These are phyloP conservation scores for Penaeus monodon DNA, from an alignment of 2,888 invertebrate species.

Conservation along the genomic window DNA sequence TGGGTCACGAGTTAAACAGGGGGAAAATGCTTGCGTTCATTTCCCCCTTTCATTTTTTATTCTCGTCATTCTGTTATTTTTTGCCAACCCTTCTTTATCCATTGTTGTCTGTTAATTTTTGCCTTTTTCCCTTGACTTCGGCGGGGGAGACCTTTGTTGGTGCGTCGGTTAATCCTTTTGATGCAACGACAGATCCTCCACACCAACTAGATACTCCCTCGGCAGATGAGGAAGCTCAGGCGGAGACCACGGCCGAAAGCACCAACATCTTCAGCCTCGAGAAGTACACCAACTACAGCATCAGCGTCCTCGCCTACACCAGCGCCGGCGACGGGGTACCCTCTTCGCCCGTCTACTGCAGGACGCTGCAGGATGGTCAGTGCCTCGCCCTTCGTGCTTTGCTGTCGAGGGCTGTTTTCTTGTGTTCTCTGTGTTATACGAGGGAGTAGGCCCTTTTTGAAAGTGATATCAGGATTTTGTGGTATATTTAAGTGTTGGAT, in stretches of 20 bases:
- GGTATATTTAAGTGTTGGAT: too few relatives aligned
- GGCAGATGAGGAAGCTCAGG: conserved; percentile 54
- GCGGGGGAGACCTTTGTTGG: too few relatives aligned
- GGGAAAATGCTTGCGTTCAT: too few relatives aligned
- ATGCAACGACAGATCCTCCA: neutral
- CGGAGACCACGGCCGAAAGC: conserved; percentile 74
- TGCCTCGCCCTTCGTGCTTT: neutral
- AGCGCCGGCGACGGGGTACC: conserved; percentile 89
- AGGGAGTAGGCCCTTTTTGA: neutral
- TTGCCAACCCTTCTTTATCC: too few relatives aligned
- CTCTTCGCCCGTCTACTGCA: conserved; percentile 85
- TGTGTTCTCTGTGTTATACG: neutral
- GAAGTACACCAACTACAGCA: conserved; percentile 92
- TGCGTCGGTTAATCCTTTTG: too few relatives aligned
- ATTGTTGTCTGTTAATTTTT: too few relatives aligned
- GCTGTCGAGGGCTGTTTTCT: neutral
- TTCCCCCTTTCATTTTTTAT: too few relatives aligned
- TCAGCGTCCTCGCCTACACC: conserved; percentile 90
- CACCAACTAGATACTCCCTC: neutral
- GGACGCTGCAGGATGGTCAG: conserved; percentile 89
- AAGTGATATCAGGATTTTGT: too few relatives aligned
- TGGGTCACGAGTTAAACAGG: too few relatives aligned
- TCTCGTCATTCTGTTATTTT: too few relatives aligned
- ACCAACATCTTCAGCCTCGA: conserved; percentile 80
- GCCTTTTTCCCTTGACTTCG: too few relatives aligned